Conservation (phyloP, 2,113 vertebrate genomes). For the Crotalus horridus region DNA sequence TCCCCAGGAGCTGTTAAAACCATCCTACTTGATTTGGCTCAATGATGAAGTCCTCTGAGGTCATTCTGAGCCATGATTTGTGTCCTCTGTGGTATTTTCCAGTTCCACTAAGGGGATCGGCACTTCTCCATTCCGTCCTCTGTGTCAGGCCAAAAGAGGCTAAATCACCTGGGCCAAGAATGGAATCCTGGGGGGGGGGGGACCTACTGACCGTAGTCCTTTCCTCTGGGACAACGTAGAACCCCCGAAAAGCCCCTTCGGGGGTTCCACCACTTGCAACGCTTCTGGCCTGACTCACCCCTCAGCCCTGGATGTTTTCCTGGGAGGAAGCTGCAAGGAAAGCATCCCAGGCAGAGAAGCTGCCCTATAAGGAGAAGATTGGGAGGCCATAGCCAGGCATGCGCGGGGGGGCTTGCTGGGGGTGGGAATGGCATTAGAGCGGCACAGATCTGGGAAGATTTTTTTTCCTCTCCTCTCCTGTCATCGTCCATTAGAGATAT, state of each 20-base stretch:
- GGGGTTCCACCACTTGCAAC: not conserved
- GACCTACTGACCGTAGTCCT: not conserved
- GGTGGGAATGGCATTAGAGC: not conserved
- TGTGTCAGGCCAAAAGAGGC: not conserved
- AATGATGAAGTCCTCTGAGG: not conserved
- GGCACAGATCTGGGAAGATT: not conserved
- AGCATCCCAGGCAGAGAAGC: not conserved
- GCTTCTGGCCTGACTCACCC: no score
- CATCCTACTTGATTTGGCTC: not conserved
- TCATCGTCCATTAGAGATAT: not conserved
- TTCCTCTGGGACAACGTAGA: not conserved
- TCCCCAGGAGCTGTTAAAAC: not conserved
- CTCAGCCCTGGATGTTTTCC: not conserved
- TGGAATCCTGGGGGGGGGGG: no score
- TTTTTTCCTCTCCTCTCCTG: not conserved
- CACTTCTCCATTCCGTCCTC: not conserved
- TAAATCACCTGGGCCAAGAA: not conserved
- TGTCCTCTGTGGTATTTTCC: not conserved
- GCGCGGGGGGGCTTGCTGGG: not conserved
- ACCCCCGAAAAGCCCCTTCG: not conserved
- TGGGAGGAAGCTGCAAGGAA: not conserved
- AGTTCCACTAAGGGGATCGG: no score
- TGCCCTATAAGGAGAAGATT: not conserved
- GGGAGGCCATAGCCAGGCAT: not conserved
- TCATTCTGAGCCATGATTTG: not conserved